phyloP scores from a whole-genome alignment of 2,113 vertebrate species.

The Aegotheles bennettii region DNA sequence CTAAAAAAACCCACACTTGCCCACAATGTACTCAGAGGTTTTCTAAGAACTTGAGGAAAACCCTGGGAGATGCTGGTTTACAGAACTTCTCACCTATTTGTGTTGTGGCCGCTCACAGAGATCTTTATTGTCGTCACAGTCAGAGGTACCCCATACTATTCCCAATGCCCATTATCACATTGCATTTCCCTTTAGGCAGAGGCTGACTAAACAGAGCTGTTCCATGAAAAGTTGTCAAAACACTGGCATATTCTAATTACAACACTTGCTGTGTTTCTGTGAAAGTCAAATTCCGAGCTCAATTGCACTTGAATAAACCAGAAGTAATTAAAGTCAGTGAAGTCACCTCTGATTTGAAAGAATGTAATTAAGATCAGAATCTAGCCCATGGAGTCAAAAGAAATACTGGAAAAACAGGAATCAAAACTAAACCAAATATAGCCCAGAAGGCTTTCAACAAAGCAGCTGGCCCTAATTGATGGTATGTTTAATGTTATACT shows the following conservation, averaged over 20 bases:
- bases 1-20: not conserved
- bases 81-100: not conserved
- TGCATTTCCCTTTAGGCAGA: not conserved
- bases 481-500: not conserved
- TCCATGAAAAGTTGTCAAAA: conserved; percentile 32
- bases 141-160: not conserved
- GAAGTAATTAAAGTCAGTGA: not conserved
- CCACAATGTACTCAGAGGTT: not conserved
- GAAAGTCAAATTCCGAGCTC: not conserved
- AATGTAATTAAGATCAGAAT: not conserved
- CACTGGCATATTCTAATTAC: conserved; percentile 18
- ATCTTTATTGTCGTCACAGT: not conserved
- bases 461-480: not conserved
- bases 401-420: not conserved
- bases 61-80: not conserved
- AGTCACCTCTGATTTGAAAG: not conserved
- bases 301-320: not conserved
- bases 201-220: not conserved
- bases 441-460: not conserved
- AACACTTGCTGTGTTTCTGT: conserved; percentile 10
- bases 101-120: not conserved
- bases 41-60: not conserved
- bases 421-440: not conserved
- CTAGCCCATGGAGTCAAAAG: not conserved
- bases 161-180: not conserved